A percentile compares a stretch with the other conserved stretches of the same genome.
phyloP scores from a whole-genome alignment of 2,797 vertebrate genomes.

The Graptemys geographica region DNA sequence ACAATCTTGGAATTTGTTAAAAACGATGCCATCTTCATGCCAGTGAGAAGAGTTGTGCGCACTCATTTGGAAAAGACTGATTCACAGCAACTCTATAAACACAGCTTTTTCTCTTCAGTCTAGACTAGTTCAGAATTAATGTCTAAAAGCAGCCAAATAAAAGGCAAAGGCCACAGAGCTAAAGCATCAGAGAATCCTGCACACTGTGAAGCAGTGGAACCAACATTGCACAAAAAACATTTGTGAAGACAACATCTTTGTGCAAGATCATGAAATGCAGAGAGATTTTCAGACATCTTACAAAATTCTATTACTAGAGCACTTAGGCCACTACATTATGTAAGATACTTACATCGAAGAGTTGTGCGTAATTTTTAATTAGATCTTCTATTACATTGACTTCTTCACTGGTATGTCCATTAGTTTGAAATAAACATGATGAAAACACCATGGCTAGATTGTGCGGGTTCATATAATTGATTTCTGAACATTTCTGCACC shows the following conservation, averaged over 20 bases:
- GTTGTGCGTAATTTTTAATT: slow-evolving; percentile 91
- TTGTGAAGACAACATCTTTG: neutral
- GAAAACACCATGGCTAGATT: slow-evolving; percentile 93
- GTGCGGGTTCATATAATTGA: slow-evolving; percentile 91
- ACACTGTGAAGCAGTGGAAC: neutral
- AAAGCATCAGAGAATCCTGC: neutral
- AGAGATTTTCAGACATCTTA: neutral
- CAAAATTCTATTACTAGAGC: neutral
- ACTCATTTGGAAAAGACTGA: neutral
- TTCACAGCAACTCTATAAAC: slow-evolving; percentile 3
- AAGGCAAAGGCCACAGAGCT: slow-evolving; percentile 12
- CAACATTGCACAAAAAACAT: neutral
- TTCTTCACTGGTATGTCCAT: slow-evolving; percentile 91
- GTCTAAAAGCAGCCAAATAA: slow-evolving; percentile 29
- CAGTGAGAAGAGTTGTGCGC: neutral
- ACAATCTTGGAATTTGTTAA: neutral
- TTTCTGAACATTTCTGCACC: slow-evolving; percentile 93
- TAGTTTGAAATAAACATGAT: slow-evolving; percentile 94
- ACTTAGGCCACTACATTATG: neutral
- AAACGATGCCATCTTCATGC: neutral
- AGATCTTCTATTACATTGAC: slow-evolving; percentile 90
- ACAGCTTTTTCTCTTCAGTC: neutral
- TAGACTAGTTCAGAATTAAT: slow-evolving; percentile 34
- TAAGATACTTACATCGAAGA: slow-evolving; percentile 91
- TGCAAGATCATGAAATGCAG: neutral